phyloP scores from a whole-genome alignment of 92 coral and sea anemone species.

The Zoanthus gigantus region DNA sequence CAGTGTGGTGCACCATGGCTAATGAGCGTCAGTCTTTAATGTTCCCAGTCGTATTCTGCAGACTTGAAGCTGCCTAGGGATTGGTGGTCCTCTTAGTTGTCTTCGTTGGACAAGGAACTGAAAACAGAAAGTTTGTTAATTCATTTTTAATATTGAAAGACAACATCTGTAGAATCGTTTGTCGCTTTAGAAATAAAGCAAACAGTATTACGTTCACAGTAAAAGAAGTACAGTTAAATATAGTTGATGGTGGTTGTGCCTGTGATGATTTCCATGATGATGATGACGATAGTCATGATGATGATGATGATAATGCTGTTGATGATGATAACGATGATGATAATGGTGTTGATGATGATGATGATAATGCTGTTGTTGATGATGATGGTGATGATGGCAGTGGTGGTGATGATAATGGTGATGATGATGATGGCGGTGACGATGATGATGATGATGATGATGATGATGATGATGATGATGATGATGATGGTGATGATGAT shows the following conservation, averaged over 20 bases:
- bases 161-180: not conserved
- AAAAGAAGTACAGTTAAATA: not conserved
- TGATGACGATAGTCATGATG: not conserved
- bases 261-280: not conserved
- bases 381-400: not conserved
- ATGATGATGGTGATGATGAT: not conserved
- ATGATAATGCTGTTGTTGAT: not conserved
- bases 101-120: not conserved
- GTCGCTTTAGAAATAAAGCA: not conserved
- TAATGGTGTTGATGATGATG: too few relatives aligned
- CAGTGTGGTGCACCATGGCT: too few relatives aligned
- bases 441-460: not conserved
- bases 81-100: too few relatives aligned
- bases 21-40: too few relatives aligned
- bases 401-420: not conserved
- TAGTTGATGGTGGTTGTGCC: not conserved
- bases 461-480: not conserved
- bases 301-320: too few relatives aligned
- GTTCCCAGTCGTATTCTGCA: not conserved
- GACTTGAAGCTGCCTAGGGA: not conserved
- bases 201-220: too few relatives aligned
- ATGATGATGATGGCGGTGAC: not conserved
- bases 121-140: not conserved
- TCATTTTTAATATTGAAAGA: not conserved
- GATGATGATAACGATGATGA: too few relatives aligned